phyloP scores from a whole-genome alignment of 2,797 vertebrate genomes.

The Periparus ater region DNA sequence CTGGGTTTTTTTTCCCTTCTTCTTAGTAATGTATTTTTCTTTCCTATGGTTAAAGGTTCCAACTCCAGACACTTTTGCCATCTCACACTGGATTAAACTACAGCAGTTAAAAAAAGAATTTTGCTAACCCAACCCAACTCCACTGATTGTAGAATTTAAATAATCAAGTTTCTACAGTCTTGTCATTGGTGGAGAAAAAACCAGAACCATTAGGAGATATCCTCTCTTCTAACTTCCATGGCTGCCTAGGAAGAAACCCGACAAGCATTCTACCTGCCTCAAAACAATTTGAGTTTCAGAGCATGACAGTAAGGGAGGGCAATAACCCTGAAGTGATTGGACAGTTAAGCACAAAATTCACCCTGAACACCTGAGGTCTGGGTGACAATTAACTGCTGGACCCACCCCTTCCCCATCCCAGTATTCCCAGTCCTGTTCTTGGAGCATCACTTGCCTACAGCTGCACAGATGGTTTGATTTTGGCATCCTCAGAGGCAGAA shows the following conservation, averaged over 20 bases:
- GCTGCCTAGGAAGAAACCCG: neutral
- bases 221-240: neutral
- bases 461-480: neutral
- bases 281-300: neutral
- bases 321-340: neutral
- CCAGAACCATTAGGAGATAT: neutral
- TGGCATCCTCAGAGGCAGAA: neutral
- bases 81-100: neutral
- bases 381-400: neutral
- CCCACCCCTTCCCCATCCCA: neutral
- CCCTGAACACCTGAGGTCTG: neutral
- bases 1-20: neutral
- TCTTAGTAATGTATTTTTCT: neutral
- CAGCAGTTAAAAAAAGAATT: neutral
- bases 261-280: neutral
- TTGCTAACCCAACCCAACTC: neutral
- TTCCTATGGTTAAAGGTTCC: neutral
- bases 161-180: neutral
- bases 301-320: neutral
- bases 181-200: neutral
- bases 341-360: neutral
- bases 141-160: neutral
- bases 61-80: neutral
- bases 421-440: neutral
- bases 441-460: neutral